Base-by-base conservation (phyloP, 1,140 invertebrate genomes). In the Agraylea sexmaculata region DNA sequence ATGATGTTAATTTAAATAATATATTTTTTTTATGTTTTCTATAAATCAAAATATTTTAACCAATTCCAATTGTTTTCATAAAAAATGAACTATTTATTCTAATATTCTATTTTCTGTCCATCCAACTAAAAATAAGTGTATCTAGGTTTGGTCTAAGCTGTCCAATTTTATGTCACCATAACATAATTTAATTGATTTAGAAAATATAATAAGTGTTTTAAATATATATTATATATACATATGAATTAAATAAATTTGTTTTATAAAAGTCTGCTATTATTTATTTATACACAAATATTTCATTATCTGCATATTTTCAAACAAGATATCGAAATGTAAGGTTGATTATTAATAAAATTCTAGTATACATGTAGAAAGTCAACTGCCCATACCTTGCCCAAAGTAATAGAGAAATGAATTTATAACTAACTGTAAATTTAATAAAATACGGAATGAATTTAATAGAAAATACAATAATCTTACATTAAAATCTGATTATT, bases 141-240 rank as follows among this genome's bases (percentile, higher is more conserved):
- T 42, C 36, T 46, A 49, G 47, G 43, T 49, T 49, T 49, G 43
- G 47, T 49, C 43, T 49, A 49, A 49, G 40, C 47, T 49, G 47
- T 49, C 47, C 47, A 49, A 46, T 41, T 49, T 32, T 46, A 45
- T 49, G 47, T 49, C 47, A 46, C 40, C 46, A 49, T 49, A 49
- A 49, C 39, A 39, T 44, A 44, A 44, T 25, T 42, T 37, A 37
- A 42, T n/a, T n/a, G n/a, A n/a, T n/a, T 45, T 49, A 49, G 43
- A 49, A 38, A 43, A 31, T 49, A 43, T 45, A 36, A 46, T 49
- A 49, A 49, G 47, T 49, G 47, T 49, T 49, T 49, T 43, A 45
- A 49, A 49, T 49, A 49, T 40, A 48, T 42, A 42, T 43, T 34
- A 41, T 34, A 18, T 23, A 41, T 41, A 41, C 15, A 41, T 41